Base-by-base conservation (phyloP, 2,888 invertebrate genomes). In the Drosophila tripunctata region DNA sequence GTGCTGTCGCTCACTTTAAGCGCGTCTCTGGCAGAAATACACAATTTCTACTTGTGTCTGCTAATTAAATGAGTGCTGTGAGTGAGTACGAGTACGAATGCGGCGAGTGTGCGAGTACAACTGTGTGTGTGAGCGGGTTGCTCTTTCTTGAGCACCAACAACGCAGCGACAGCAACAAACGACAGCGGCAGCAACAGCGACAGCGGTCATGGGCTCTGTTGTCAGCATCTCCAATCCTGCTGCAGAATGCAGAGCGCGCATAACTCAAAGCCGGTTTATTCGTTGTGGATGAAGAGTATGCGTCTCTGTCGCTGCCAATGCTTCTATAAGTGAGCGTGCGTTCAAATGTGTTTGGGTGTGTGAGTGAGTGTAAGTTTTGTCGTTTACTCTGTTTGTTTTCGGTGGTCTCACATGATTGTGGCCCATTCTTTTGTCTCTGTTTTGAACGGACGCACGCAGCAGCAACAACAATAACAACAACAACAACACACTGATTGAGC, bases 191-290 rank as follows among this genome's bases (percentile, higher is more conserved):
- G 63, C 68, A 60, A 33, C 38, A n/a, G 35, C 47, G 10, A 27
- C 10, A 36, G 50, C 24, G 45, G 58, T 57, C 50, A 51, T 66
- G 47, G 58, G 67, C 74, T 83, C 66, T 58, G 70, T 58, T 15
- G 27, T 27, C 61, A 80, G 78, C 79, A 86, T 86, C 78, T 83
- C 80, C 73, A 77, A 80, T 80, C 79, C 79, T 87, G 84, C 67
- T 84, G 80, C 81, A 80, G 73, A 80, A 79, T 84, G 84, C 77
- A 80, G 87, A 81, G 81, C 86, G 87, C 85, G 87, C 85, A 75
- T 36, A 67, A 62, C 66, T 63, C 67, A 87, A 87, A 87, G 85
- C 81, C 78, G 81, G 81, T 81, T 87, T 80, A 61, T 63, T 65
- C 38, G 17, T 27, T 12, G n/a, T 44, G 45, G 60, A 50, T 56